Base-by-base conservation (phyloP, 2,113 vertebrate species). In the Misgurnus anguillicaudatus region DNA sequence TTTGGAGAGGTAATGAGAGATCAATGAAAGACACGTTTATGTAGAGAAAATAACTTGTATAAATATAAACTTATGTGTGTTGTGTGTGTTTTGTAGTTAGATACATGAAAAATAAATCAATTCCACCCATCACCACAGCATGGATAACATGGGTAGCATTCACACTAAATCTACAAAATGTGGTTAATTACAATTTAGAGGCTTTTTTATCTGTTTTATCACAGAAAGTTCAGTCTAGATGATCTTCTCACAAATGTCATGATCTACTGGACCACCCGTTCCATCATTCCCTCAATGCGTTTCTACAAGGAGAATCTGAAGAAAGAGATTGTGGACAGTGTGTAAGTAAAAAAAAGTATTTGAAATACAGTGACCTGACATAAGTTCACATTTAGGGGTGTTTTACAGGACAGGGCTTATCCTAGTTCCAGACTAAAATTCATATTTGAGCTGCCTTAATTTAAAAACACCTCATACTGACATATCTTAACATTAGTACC, bases 191-290 rank as follows among this genome's bases (percentile, higher is more conserved):
- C 6, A 31, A 31, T 16, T 68, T 6, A 14, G 5, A 3, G 1
- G 3, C 5, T 64, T 65, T 24, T 1, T 17, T 58, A 4, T 73
- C 48, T 77, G 16, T 77, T 58, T 63, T 83, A 47, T 77, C 57
- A 71, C 71, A 97, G 95, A 78, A 96, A 95, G 85, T 96, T 91
- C 86, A 89, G 88, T 65, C 91, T 96, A 74, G 94, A 96, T 79
- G 94, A 97, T 5, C 94, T 96, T 58, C 86, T 97, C 76, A 95
- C 95, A 69, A 94, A 93, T 0, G 84, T 95, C 48, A 96, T 96
- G 95, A 95, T 97, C 89, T 97, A 97, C 76, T 97, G 95, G 95
- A 92, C 92, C 65, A 94, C 95, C 1, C 89, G 93, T 45, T 93
- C 92, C 83, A 95, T 95, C 0, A 87, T 92, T 6, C 78, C 95